Base-by-base conservation (phyloP, 2,888 invertebrate species). In the Poecilus cupreus region DNA sequence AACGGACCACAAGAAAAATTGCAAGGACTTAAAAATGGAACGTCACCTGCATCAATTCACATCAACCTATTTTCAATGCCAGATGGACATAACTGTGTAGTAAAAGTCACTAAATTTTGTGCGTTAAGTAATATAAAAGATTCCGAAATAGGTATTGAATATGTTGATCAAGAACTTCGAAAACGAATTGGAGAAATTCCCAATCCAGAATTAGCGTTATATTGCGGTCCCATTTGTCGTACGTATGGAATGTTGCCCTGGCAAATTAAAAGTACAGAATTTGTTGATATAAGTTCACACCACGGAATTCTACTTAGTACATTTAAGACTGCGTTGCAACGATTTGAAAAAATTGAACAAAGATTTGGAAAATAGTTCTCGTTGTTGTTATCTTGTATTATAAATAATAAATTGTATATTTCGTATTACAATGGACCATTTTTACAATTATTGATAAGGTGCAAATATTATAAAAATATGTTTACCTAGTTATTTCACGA, bases 231-330 rank as follows among this genome's bases (percentile, higher is more conserved):
- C 10, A 87, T 91, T 54, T 93, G 94, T 85, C 92, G 93, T 85
- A 93, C 95, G 22, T 92, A 92, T 87, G 96, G 96, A 16, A 91
- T 96, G 86, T 90, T 96, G 82, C 97, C 97, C 2, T 97, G 97
- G 97, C 96, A 97, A 87, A 94, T 95, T 85, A 92, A 96, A 87
- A 91, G 96, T 75, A 94, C 97, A 74, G 97, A 97, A 90, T 96
- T 97, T 89, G 91, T 96, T 91, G 93, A 92, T 87, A 87, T 94
- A 85, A 91, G 91, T 83, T 87, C 91, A 85, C 91, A 93, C 86
- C 90, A 91, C 86, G 90, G 89, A 87, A 85, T 94, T 86, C 90
- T 89, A 85, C 90, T 92, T 83, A 88, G 91, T 74, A 90, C 90
- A 83, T 96, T 94, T 89, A 86, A 92, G 84, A 88, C 91, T 85